Base-by-base conservation (phyloP, 1,140 invertebrate genomes). In the Ditylenchus dipsaci region DNA sequence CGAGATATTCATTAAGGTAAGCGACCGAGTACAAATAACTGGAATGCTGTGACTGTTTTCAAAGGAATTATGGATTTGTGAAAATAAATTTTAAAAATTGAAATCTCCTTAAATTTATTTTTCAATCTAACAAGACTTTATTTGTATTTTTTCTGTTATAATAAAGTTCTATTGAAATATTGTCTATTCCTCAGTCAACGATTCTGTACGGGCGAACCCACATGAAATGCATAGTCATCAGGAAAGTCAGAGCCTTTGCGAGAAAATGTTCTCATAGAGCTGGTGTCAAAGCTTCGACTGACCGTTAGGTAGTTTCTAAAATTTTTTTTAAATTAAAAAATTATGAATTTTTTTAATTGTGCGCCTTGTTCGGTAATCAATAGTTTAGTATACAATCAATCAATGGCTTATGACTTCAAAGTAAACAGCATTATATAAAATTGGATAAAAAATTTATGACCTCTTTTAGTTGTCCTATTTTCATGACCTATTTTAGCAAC, bases 231-330 rank as follows among this genome's bases (percentile, higher is more conserved):
- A 33, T 47, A 70, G 26, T 77, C 76, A 17, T 73, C 74, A 15
- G 76, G 76, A 47, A 73, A 74, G 21, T 69, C 65, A 19, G 76
- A 77, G 47, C 75, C 75, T 77, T 73, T 72, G 21, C 76, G 53
- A 30, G 75, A 77, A 58, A 67, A 71, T 57, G 75, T 69, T 29
- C 75, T 45, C 62, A 77, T 77, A 29, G 75, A 77, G 30, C 67
- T 65, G 21, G 76, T 73, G 56, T 77, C 76, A 57, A 77, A 77
- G 30, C 76, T 78, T 26, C 72, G 68, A 58, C 65, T 68, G 30
- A 77, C 76, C 49, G 67, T 71, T 42, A 77, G 56, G 58, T 75
- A 63, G 23, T 59, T 59, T 61, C 65, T 67, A 13, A 65, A 67
- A 74, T 11, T n/a, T n/a, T 21, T 47, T 15, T 15, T 15, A 56